Percentiles rank a stretch among this genome's conserved stretches.
phyloP scores from a whole-genome alignment of 2,113 vertebrate species.

The Anas platyrhynchos region DNA sequence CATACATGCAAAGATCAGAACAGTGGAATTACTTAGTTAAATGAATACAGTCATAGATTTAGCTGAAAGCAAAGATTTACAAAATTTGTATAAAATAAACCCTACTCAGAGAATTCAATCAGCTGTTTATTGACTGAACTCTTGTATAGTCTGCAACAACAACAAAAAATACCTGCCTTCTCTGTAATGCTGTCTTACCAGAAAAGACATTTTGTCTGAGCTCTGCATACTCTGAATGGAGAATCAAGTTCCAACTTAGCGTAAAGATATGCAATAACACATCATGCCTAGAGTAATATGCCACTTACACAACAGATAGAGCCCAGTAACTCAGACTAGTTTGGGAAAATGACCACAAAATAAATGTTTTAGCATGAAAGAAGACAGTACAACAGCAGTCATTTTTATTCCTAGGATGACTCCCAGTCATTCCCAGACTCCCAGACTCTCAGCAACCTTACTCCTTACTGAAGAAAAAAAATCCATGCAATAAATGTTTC shows the following conservation, averaged over 20 bases:
- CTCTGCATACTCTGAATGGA: neutral
- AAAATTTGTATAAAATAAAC: neutral
- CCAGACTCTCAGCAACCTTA: neutral
- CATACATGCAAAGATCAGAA: neutral
- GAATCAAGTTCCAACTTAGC: neutral
- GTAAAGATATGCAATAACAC: neutral
- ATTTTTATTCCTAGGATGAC: neutral
- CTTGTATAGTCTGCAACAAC: neutral
- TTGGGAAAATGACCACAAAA: neutral
- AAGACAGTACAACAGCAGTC: neutral
- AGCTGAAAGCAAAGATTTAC: neutral
- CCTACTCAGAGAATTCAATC: neutral
- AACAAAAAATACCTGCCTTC: neutral
- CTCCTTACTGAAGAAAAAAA: neutral
- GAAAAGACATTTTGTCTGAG: neutral
- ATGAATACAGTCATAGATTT: neutral
- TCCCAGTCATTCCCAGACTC: neutral
- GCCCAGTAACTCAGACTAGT: neutral
- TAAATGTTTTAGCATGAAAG: neutral
- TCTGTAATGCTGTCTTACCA: neutral
- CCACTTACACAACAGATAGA: slow-evolving; percentile 17
- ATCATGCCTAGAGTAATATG: neutral
- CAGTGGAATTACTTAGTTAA: neutral
- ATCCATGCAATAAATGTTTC: neutral
- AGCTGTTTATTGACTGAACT: neutral